phyloP scores from a whole-genome alignment of 2,113 vertebrate genomes.

The Tapirus terrestris region DNA sequence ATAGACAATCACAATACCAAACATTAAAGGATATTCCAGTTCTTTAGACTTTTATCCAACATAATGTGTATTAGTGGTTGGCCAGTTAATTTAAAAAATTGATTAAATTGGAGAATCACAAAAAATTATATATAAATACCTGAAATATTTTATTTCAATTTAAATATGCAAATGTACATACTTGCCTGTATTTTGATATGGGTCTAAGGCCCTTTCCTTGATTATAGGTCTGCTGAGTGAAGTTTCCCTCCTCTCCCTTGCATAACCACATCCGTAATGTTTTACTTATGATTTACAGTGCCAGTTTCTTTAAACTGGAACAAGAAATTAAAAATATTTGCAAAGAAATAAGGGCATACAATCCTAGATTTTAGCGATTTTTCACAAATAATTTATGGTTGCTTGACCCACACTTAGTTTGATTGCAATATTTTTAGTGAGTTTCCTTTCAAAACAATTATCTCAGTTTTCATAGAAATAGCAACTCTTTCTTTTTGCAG shows the following conservation, averaged over 20 bases:
- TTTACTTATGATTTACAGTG: neutral
- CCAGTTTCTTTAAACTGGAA: slow-evolving; percentile 28
- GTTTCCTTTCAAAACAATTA: neutral
- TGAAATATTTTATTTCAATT: slow-evolving; percentile 7
- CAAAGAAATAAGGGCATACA: slow-evolving; percentile 3
- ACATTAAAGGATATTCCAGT: neutral
- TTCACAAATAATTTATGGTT: slow-evolving; percentile 2
- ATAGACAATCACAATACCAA: neutral
- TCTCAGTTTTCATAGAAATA: slow-evolving; percentile 35
- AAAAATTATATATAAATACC: neutral
- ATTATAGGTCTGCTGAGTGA: neutral
- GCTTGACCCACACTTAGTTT: neutral
- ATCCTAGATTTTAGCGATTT: slow-evolving; percentile 35
- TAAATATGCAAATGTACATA: neutral
- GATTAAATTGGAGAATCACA: neutral
- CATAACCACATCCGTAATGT: neutral
- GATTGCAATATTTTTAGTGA: neutral
- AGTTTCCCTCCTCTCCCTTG: neutral
- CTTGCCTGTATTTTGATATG: neutral
- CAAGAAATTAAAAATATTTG: neutral
- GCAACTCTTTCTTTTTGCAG: neutral
- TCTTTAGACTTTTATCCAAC: neutral
- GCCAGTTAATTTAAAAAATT: slow-evolving; percentile 29
- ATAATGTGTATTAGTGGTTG: neutral
- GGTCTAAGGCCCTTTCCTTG: neutral